Base-by-base conservation (phyloP, 2,113 vertebrate genomes). In the Lepisosteus oculatus region DNA sequence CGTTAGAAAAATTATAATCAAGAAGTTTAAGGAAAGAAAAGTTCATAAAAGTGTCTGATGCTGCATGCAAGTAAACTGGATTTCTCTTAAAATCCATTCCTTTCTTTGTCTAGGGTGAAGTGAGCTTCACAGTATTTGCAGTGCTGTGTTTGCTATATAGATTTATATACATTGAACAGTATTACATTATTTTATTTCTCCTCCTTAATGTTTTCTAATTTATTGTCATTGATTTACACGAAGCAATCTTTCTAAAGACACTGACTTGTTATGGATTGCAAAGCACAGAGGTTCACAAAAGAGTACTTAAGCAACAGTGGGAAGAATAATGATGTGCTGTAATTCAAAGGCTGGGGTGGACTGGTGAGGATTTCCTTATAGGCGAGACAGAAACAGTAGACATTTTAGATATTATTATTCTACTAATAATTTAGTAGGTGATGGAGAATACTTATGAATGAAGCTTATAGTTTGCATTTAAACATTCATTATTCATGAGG, bases 111-210 rank as follows among this genome's bases (percentile, higher is more conserved):
- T 51, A 29, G 47, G 5, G 9, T 9, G 56, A 59, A 59, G 56
- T 59, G 57, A 3, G n/a, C 57, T n/a, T 13, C 70, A 54, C 13
- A 42, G 42, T 17, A 12, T 71, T 29, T 64, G 61, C 43, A 13
- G 45, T 51, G 43, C 84, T 80, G 87, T 85, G 84, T 87, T 88
- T 85, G 83, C 81, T 85, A 86, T 85, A 86, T 85, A 86, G 83
- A 87, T 86, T 84, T 81, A 84, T 84, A 84, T 84, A 80, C 83
- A 86, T 88, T 75, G 84, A 86, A 87, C 86, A 65, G 85, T 84
- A 80, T 83, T 29, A 29, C 83, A 86, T 85, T 87, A 84, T 86
- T 78, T 86, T 29, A 82, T 79, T 79, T 77, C 76, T 79, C 78
- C 81, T 79, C 83, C 55, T 43, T 63, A 74, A 77, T 78, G 47